Evolutionary conservation across 2,888 invertebrate species (phyloP).

Genomic region (Hetaerina titia): DNA sequence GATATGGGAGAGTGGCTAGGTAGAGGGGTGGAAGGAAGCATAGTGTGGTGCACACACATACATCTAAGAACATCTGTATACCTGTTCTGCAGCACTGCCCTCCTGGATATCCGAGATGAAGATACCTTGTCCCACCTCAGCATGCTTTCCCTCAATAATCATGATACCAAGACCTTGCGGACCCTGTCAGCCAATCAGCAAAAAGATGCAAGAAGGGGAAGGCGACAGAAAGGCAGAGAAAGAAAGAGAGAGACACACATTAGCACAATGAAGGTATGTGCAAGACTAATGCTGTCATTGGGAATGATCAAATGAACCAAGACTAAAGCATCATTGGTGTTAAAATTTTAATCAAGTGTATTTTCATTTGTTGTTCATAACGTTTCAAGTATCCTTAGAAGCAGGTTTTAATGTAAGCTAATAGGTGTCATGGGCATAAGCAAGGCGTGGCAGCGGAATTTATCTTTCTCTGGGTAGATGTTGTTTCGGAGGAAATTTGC

Average conservation of each 20-base stretch:
- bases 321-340: background rate
- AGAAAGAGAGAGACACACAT: constrained; percentile 58
- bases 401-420: background rate
- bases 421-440: background rate
- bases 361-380: background rate
- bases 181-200: constrained; percentile 79
- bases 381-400: background rate
- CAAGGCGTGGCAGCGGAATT: background rate
- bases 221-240: constrained; percentile 27
- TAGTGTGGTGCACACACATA: background rate
- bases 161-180: constrained; percentile 92
- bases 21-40: background rate
- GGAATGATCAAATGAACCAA: background rate
- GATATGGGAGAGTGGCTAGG: background rate
- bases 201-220: constrained; percentile 65
- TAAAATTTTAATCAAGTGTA: too few species aligned
- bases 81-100: constrained; percentile 92
- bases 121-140: constrained; percentile 94
- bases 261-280: constrained; percentile 36
- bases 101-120: constrained; percentile 96
- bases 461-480: too few species aligned
- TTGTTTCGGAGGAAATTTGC: background rate
- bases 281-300: constrained; percentile 6
- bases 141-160: constrained; percentile 96
- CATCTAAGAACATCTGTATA: constrained; percentile 74